phyloP scores from a whole-genome alignment of 2,113 vertebrate genomes.

The Pteruthius melanotis region DNA sequence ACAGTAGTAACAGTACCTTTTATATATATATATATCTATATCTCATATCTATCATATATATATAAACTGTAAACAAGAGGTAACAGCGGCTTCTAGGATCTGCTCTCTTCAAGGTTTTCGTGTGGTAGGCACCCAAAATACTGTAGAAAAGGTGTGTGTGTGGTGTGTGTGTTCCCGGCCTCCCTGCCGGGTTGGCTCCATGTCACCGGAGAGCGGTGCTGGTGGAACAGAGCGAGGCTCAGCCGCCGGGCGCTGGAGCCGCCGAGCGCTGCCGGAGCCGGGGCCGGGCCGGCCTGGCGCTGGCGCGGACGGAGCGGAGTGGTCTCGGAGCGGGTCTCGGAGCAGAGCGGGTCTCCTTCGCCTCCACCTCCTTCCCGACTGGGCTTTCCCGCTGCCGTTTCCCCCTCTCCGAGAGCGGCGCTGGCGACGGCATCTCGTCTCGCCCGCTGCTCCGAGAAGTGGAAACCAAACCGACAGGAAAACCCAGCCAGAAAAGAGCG shows the following conservation, averaged over 20 bases:
- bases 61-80: constrained; percentile 99
- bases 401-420: not conserved
- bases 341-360: constrained; percentile 5
- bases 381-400: not conserved
- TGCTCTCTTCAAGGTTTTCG: constrained; percentile 84
- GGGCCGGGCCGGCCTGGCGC: constrained; percentile 31
- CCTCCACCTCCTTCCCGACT: not conserved
- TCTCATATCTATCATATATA: constrained; percentile 81
- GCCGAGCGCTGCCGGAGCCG: constrained; percentile 28
- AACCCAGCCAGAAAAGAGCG: constrained; percentile 89
- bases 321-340: not conserved
- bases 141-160: constrained; percentile 79
- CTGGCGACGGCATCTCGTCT: constrained; percentile 27
- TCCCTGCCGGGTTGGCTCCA: constrained; percentile 65
- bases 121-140: constrained; percentile 86
- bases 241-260: constrained; percentile 73
- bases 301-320: not conserved
- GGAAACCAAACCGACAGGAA: constrained; percentile 81
- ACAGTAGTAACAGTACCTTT: constrained; percentile 98
- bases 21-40: constrained; percentile 74
- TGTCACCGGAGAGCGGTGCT: constrained; percentile 76
- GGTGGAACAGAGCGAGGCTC: constrained; percentile 75
- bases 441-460: constrained; percentile 66
- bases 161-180: constrained; percentile 58
- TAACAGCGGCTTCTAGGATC: constrained; percentile 86